Conservation (phyloP, 2,797 vertebrate species). For the Ptychadena robeensis region DNA sequence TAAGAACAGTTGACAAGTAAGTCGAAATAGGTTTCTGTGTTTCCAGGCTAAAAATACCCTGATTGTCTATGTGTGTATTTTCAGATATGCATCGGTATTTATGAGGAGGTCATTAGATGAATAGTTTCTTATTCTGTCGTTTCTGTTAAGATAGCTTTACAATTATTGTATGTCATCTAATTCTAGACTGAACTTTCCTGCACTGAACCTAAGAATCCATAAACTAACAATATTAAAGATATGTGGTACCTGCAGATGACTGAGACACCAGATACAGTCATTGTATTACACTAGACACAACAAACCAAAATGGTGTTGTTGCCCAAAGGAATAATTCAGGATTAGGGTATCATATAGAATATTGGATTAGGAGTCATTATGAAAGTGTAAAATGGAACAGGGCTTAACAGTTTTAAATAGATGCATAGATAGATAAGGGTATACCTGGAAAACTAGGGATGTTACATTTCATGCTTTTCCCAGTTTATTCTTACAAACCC, state of each 20-base stretch:
- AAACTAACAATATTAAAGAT: not conserved
- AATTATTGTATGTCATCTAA: no score
- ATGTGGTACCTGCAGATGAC: not conserved
- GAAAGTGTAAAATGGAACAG: no score
- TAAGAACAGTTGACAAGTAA: slow-evolving; percentile 29
- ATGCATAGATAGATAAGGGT: not conserved
- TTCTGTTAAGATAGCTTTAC: not conserved
- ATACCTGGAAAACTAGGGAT: no score
- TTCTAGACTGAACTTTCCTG: not conserved
- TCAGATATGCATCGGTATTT: not conserved
- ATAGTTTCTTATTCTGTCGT: not conserved
- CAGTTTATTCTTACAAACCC: no score
- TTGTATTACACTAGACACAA: not conserved
- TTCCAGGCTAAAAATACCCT: not conserved
- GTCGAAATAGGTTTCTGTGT: not conserved
- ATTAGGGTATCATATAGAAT: no score
- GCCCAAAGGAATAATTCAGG: no score
- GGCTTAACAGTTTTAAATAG: not conserved
- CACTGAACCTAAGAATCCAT: no score
- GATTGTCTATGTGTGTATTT: not conserved
- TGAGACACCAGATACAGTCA: not conserved
- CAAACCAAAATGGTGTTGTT: no score
- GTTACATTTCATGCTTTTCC: no score
- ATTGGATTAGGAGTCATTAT: no score
- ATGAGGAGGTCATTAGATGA: not conserved